Conservation (phyloP, 2,113 vertebrate genomes). For the Tyrannus savana region DNA sequence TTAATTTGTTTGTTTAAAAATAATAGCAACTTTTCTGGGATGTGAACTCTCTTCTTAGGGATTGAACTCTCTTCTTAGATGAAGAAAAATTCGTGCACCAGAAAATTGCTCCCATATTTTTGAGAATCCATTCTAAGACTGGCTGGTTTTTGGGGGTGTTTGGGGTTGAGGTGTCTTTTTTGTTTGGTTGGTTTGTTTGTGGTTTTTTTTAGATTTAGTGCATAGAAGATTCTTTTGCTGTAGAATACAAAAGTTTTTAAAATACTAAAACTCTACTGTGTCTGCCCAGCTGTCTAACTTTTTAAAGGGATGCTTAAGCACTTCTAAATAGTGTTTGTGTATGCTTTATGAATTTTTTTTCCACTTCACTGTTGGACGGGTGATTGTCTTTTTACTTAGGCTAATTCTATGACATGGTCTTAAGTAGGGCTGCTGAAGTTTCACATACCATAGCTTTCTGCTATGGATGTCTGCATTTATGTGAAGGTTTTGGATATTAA, state of each 20-base stretch:
- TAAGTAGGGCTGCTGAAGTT: background rate
- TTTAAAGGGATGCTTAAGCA: background rate
- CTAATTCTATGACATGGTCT: background rate
- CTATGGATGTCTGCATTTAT: background rate
- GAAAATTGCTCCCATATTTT: background rate
- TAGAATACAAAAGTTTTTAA: background rate
- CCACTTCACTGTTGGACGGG: background rate
- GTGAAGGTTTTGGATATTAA: background rate
- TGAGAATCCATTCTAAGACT: background rate
- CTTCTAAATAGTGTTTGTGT: background rate
- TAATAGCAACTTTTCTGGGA: background rate
- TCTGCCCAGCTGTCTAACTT: background rate
- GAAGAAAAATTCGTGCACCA: background rate
- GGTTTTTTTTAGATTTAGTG: background rate
- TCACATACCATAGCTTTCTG: background rate
- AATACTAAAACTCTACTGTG: background rate
- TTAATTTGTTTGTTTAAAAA: background rate
- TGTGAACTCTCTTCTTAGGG: background rate
- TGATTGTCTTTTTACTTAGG: background rate
- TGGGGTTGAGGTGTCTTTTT: background rate
- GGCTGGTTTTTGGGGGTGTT: accelerated
- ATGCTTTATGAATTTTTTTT: background rate
- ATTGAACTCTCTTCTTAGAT: background rate
- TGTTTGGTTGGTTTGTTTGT: background rate
- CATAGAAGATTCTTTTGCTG: background rate